phyloP scores from a whole-genome alignment of 37 sponge, comb jelly and placozoan genomes.

The Haliclona indistincta region DNA sequence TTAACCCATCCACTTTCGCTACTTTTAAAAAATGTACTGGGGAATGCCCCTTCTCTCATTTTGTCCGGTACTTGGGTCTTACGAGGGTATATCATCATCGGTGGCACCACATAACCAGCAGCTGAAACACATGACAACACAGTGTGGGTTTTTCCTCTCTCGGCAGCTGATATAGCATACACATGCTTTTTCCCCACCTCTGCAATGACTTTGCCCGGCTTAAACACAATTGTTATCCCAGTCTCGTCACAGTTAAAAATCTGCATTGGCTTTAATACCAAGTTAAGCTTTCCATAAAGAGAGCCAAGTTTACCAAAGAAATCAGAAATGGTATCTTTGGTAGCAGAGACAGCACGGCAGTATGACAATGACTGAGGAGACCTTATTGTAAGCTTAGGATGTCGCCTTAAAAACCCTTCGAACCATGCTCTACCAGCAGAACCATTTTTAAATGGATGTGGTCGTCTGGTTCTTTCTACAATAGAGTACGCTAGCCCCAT shows the following conservation, averaged over 20 bases:
- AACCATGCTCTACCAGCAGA: constrained; percentile 37
- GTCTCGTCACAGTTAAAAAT: constrained; percentile 24
- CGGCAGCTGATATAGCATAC: constrained; percentile 39
- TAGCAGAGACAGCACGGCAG: constrained; percentile 14
- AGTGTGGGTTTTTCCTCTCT: constrained; percentile 66
- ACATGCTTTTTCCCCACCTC: constrained; percentile 1
- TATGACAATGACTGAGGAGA: constrained; percentile 31
- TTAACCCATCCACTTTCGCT: constrained; percentile 72
- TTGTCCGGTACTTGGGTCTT: constrained; percentile 44
- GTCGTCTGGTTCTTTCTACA: constrained; percentile 2
- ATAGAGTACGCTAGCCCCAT: constrained; percentile 14
- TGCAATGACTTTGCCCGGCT: constrained; percentile 20
- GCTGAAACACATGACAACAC: constrained; percentile 57
- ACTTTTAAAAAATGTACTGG: constrained; percentile 40
- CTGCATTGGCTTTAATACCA: constrained; percentile 14
- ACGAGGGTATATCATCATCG: constrained; percentile 57
- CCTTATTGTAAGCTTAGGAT: constrained; percentile 26
- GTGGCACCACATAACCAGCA: constrained; percentile 49
- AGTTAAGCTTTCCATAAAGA: constrained; percentile 13
- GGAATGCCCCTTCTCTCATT: constrained; percentile 35
- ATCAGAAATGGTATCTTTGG: constrained; percentile 6
- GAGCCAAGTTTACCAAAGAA: constrained; percentile 23
- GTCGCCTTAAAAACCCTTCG: constrained; percentile 13
- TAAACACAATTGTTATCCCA: constrained; percentile 9
- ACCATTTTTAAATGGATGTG: constrained; percentile 38